These are phyloP conservation scores for Scrobipalpa atriplicella DNA, from an alignment of 2,888 invertebrate genomes.

Conservation along the genomic window DNA sequence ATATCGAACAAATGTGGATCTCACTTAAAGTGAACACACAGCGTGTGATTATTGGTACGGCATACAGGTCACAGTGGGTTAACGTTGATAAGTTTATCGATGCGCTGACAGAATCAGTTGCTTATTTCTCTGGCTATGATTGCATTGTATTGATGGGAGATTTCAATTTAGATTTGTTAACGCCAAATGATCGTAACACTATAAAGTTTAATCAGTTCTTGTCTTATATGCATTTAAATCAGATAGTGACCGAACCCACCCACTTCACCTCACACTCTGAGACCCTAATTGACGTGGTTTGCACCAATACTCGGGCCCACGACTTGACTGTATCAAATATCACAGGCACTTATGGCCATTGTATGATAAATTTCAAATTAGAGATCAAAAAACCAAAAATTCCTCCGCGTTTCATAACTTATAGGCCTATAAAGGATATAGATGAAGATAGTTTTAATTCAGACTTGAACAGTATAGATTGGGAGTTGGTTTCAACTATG, in stretches of 20 bases:
- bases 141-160: constrained; percentile 27
- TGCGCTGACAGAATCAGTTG: not conserved
- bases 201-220: constrained; percentile 29
- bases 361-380: constrained; percentile 25
- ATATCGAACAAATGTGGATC: constrained; percentile 38
- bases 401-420: not conserved
- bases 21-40: constrained; percentile 19
- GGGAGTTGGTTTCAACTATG: not conserved
- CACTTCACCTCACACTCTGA: constrained; percentile 30
- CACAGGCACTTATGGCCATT: constrained; percentile 26
- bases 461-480: not conserved
- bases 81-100: constrained; percentile 3
- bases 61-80: not conserved
- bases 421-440: not conserved
- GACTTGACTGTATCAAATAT: constrained; percentile 27
- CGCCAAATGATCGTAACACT: not conserved
- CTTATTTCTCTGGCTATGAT: constrained; percentile 28
- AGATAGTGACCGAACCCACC: constrained; percentile 32
- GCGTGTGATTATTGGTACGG: constrained; percentile 13
- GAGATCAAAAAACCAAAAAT: constrained; percentile 25
- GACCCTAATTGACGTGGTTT: constrained; percentile 33
- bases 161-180: constrained; percentile 10
- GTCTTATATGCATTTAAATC: constrained; percentile 26
- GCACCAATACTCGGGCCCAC: constrained; percentile 27
- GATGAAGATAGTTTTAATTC: not conserved